phyloP scores from a whole-genome alignment of 2,113 vertebrate genomes.

The Vireo altiloquus region DNA sequence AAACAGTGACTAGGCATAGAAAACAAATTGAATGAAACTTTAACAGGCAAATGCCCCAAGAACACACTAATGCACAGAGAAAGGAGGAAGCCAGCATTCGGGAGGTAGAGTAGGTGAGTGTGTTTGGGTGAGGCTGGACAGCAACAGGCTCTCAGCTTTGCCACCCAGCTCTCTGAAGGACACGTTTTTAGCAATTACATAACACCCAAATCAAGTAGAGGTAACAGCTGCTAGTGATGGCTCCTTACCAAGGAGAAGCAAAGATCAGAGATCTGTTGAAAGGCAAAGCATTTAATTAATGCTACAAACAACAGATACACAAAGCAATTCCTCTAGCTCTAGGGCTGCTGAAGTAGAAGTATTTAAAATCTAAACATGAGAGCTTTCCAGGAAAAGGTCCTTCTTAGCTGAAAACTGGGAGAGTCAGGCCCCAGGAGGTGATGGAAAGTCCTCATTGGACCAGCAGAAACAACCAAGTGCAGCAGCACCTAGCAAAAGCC shows the following conservation, averaged over 20 bases:
- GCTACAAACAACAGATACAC: background rate
- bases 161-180: background rate
- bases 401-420: background rate
- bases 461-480: background rate
- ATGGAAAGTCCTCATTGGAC: background rate
- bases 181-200: accelerated
- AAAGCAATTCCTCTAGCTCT: background rate
- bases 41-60: background rate
- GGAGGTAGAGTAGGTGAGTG: background rate
- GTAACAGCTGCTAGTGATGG: background rate
- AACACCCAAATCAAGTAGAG: background rate
- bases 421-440: background rate
- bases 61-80: background rate
- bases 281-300: background rate
- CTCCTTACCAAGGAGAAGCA: background rate
- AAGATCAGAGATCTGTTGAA: background rate
- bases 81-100: background rate
- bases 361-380: background rate
- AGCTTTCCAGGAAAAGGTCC: background rate
- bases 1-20: background rate
- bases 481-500: background rate
- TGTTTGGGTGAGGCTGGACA: background rate
- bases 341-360: background rate
- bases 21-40: background rate
- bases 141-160: background rate